Percentiles rank a stretch among this genome's conserved stretches.
These are phyloP conservation scores for Nomada ferruginata DNA, from an alignment of 2,888 invertebrate species.

Conservation along the genomic window DNA sequence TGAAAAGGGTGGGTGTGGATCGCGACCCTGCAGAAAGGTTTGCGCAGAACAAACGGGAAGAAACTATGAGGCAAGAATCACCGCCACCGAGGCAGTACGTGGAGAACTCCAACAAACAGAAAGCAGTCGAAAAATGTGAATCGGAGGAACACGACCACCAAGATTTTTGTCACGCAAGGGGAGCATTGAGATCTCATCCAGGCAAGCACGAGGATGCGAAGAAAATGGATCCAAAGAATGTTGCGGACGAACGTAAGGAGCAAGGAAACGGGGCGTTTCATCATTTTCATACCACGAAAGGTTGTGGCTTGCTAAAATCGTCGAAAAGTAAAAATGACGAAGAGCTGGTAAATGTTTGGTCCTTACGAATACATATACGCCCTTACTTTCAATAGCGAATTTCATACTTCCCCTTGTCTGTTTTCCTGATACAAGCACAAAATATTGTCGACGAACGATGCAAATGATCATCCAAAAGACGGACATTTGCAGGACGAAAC, in stretches of 20 bases:
- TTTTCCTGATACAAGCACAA: background rate
- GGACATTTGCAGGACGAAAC: slow-evolving; percentile 12
- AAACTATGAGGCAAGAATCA: background rate
- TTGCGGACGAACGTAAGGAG: background rate
- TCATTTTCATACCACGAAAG: background rate
- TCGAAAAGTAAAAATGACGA: slow-evolving; percentile 6
- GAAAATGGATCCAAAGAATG: background rate
- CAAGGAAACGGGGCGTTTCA: background rate
- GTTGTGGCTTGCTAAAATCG: background rate
- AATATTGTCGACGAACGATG: background rate
- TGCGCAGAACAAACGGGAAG: slow-evolving; percentile 9
- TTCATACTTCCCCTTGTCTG: background rate
- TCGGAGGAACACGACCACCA: background rate
- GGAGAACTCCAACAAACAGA: background rate
- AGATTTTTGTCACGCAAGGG: background rate
- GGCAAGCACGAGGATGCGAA: background rate
- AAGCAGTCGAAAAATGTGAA: background rate
- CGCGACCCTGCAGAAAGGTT: slow-evolving; percentile 14
- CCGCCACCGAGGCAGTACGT: background rate
- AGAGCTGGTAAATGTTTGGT: background rate
- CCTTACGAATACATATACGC: too few relatives aligned
- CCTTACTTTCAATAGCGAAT: background rate
- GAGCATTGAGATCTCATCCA: slow-evolving; percentile 3
- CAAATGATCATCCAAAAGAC: slow-evolving; percentile 14
- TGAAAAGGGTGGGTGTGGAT: background rate